Evolutionary conservation across 2,888 invertebrate species (phyloP).

Genomic region (Copidosoma aretas): DNA sequence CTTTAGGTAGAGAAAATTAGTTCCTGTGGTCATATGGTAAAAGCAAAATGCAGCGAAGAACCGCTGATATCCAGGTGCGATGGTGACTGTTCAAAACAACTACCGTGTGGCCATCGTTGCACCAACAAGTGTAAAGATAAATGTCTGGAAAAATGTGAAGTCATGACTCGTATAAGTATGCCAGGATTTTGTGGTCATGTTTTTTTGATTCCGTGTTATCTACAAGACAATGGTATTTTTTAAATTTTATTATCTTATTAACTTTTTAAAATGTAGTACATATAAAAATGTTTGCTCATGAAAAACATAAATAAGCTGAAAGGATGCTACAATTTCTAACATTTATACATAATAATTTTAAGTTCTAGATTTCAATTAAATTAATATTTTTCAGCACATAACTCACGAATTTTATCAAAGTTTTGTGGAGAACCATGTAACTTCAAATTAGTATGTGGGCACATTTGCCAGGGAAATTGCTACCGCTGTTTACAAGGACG

Average conservation of each 20-base stretch:
- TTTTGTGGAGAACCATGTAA: conserved; percentile 19
- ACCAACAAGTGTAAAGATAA: conserved; percentile 17
- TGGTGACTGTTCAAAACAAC: conserved; percentile 9
- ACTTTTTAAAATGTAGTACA: no score
- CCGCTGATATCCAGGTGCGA: not conserved
- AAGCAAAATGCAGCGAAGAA: conserved; percentile 20
- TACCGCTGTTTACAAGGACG: conserved; percentile 22
- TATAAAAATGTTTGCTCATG: not conserved
- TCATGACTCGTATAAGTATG: not conserved
- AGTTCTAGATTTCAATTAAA: no score
- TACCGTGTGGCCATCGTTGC: conserved; percentile 15
- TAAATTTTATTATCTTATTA: no score
- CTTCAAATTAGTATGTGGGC: conserved; percentile 4
- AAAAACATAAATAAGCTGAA: not conserved
- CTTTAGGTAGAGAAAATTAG: conserved; percentile 12
- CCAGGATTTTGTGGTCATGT: conserved; percentile 20
- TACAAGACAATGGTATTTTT: conserved; percentile 1
- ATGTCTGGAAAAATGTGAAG: conserved; percentile 2
- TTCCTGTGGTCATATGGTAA: conserved; percentile 10
- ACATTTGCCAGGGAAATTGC: conserved; percentile 17
- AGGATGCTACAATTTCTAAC: no score
- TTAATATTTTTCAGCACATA: no score
- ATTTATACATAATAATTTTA: no score
- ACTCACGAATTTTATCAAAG: not conserved
- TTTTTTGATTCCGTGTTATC: conserved; percentile 9